Percentiles rank a stretch among this genome's conserved stretches.
phyloP scores from a whole-genome alignment of 2,113 vertebrate genomes.

The Alaudala cheleensis region DNA sequence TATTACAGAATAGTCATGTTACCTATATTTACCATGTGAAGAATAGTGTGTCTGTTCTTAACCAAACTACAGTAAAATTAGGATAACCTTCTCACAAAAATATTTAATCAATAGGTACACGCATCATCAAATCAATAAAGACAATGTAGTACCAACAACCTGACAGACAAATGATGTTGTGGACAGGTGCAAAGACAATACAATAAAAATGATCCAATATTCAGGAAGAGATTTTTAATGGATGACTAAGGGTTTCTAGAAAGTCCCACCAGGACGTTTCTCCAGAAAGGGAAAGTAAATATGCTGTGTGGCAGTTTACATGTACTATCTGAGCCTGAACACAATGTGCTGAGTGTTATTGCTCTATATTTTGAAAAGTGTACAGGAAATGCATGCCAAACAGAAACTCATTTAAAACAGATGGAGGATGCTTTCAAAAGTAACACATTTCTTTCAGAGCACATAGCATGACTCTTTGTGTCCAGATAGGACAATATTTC shows the following conservation, averaged over 20 bases:
- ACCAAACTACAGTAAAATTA: not conserved
- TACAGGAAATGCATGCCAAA: not conserved
- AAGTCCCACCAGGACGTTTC: not conserved
- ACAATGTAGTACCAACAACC: not conserved
- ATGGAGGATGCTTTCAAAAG: not conserved
- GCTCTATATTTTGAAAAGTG: not conserved
- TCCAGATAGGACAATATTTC: not conserved
- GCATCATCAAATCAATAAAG: not conserved
- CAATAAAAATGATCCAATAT: not conserved
- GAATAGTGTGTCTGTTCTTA: not conserved
- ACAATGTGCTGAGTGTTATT: not conserved
- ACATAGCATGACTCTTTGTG: not conserved
- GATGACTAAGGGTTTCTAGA: not conserved
- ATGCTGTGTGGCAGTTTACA: not conserved
- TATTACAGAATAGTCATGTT: not conserved
- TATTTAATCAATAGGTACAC: not conserved
- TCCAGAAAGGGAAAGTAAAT: not conserved
- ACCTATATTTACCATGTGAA: not conserved
- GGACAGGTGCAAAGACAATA: not conserved
- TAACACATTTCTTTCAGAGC: not conserved
- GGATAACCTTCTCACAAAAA: not conserved
- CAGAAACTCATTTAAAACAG: not conserved
- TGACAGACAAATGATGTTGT: not conserved
- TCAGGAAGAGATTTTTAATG: not conserved
- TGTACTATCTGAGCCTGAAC: not conserved